Evolutionary conservation across 2,113 vertebrate species (phyloP), one percentile per base, ranked within the genome.

Genomic region (Menidia beryllina): DNA sequence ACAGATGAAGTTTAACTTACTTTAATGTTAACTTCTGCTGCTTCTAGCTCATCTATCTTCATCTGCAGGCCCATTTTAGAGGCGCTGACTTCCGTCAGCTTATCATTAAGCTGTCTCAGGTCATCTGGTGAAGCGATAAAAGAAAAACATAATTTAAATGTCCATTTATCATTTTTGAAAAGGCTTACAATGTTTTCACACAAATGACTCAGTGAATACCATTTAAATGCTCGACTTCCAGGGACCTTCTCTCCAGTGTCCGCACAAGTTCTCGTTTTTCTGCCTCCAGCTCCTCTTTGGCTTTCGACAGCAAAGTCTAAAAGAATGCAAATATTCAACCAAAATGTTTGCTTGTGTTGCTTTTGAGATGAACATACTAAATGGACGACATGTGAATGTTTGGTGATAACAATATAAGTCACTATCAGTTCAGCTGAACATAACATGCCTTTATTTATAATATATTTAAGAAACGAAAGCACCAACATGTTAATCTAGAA

Each of bases 231-330:
- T 98, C 95, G 9, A 97, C 90, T 86, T 98, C 96, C 86, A 96
- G 93, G 43, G 95, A 95, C 2, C 94, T 90, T 75, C 94, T 95
- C 53, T 98, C 97, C 75, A 95, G 93, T 5, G 94, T 96, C 69
- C 95, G 94, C 13, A 98, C 91, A 78, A 98, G 92, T 77, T 98
- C 97, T 82, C 95, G 92, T 82, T 99, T 99, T 85, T 99, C 96
- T 76, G 93, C 89, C 87, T 98, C 97, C 81, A 97, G 91, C 34
- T 98, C 95, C 72, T 97, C 94, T 86, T 96, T 98, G 63, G 92
- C 90, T 92, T 96, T 95, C 45, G 84, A 93, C 71, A 98, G 91
- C 15, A 93, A 89, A 78, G 76, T 93, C 97, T 97, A 77, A 69
- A 81, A 6, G 52, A 54, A 63, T 1, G 2, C 3, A 9, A 15